These are phyloP conservation scores for Lomographa bimaculata DNA, from an alignment of 2,888 invertebrate species.

Conservation along the genomic window DNA sequence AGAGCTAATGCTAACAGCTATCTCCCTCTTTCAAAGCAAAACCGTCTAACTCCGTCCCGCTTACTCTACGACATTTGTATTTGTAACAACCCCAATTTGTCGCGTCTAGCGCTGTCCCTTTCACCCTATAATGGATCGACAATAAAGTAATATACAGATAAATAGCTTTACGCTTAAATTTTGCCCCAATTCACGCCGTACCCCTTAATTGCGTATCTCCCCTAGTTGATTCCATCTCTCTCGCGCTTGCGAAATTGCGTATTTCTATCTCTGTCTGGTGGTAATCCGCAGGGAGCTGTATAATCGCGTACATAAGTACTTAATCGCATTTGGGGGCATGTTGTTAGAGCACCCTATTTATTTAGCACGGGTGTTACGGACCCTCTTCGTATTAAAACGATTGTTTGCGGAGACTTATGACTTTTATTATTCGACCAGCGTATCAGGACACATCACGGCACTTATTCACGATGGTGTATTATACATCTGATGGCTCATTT, in stretches of 20 bases:
- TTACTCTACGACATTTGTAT: slow-evolving; percentile 46
- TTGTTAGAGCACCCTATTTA: slow-evolving; percentile 73
- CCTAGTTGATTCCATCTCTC: slow-evolving; percentile 49
- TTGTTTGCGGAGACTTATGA: slow-evolving; percentile 73
- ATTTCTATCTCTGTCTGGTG: slow-evolving; percentile 42
- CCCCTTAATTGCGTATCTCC: slow-evolving; percentile 78
- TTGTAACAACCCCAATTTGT: slow-evolving; percentile 63
- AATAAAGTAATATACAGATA: slow-evolving; percentile 82
- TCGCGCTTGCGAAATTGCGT: slow-evolving; percentile 34
- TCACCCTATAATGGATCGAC: slow-evolving; percentile 73
- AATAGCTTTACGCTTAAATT: slow-evolving; percentile 80
- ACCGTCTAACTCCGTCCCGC: slow-evolving; percentile 17
- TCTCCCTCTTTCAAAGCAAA: slow-evolving; percentile 38
- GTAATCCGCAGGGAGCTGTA: slow-evolving; percentile 65
- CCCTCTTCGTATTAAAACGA: slow-evolving; percentile 65
- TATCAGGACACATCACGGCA: slow-evolving; percentile 47
- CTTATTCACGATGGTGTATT: slow-evolving; percentile 34
- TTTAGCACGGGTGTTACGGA: slow-evolving; percentile 64
- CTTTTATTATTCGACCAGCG: slow-evolving; percentile 59
- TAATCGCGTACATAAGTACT: slow-evolving; percentile 80
- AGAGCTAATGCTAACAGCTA: slow-evolving; percentile 21
- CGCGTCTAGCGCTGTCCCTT: slow-evolving; percentile 38
- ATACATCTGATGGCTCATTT: slow-evolving; percentile 46
- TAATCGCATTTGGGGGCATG: slow-evolving; percentile 77
- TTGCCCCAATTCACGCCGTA: slow-evolving; percentile 75